Conservation (phyloP, 2,888 invertebrate species). For the Exocentrus adspersus region DNA sequence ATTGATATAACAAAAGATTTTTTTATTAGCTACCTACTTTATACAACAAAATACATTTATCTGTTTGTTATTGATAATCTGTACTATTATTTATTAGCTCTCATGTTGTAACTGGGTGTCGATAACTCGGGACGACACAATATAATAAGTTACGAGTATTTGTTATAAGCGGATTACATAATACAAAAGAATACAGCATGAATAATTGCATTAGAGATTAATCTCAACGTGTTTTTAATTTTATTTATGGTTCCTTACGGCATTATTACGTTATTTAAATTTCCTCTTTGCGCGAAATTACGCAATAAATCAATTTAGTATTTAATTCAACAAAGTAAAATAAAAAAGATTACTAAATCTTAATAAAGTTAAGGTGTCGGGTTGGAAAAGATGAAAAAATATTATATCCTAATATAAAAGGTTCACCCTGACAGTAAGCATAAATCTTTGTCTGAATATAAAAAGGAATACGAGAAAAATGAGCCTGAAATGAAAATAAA, state of each 20-base stretch:
- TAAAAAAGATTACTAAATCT: constrained; percentile 56
- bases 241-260: constrained; percentile 22
- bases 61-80: too few relatives aligned
- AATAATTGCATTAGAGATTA: neutral
- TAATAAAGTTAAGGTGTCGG: constrained; percentile 56
- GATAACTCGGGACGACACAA: neutral
- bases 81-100: too few relatives aligned
- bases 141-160: too few relatives aligned
- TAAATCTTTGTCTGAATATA: constrained; percentile 64
- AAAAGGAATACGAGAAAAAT: constrained; percentile 64
- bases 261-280: constrained; percentile 26
- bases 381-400: constrained; percentile 59
- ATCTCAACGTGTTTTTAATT: constrained; percentile 15
- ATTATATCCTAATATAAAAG: constrained; percentile 63
- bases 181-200: constrained; percentile 2
- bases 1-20: too few relatives aligned
- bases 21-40: too few relatives aligned
- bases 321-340: constrained; percentile 48
- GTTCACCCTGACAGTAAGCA: constrained; percentile 58
- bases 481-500: constrained; percentile 63
- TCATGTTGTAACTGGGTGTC: neutral
- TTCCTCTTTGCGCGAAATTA: constrained; percentile 24
- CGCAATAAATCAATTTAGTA: constrained; percentile 50
- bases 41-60: too few relatives aligned
- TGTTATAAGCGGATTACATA: neutral